Percentiles rank a stretch among this genome's conserved stretches.
These are phyloP conservation scores for Geotrupes spiniger DNA, from an alignment of 2,888 invertebrate genomes.

Conservation along the genomic window DNA sequence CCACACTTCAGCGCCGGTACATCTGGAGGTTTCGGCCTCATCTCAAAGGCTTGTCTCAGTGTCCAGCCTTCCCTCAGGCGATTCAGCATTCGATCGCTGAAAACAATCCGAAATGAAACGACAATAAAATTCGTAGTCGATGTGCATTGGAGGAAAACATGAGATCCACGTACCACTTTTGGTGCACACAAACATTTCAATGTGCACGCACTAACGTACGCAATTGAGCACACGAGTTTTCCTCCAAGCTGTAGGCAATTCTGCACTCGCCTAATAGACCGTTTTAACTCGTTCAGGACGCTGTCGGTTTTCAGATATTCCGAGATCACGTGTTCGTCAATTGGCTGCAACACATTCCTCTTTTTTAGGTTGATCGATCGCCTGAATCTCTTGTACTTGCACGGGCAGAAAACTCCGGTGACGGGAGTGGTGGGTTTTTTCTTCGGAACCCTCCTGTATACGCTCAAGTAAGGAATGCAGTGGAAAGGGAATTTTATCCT, in stretches of 20 bases:
- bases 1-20: neutral
- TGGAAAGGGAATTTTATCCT: neutral
- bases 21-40: conserved; percentile 9
- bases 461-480: too few species aligned
- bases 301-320: conserved; percentile 6
- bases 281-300: too few species aligned
- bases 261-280: too few species aligned
- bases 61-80: conserved; percentile 9
- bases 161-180: too few species aligned
- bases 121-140: neutral
- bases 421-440: neutral
- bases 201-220: too few species aligned
- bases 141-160: too few species aligned
- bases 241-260: too few species aligned
- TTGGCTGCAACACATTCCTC: neutral
- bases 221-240: too few species aligned
- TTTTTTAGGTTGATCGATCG: neutral
- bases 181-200: too few species aligned
- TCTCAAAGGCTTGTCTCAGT: conserved; percentile 5
- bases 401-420: neutral
- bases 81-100: conserved; percentile 9
- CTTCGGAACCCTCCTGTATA: too few species aligned
- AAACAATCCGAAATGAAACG: neutral
- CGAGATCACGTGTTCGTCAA: conserved; percentile 5
- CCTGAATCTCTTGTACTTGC: conserved; percentile 8